Evolutionary conservation across 2,888 invertebrate species (phyloP).

Genomic region (Embidobia sp.): DNA sequence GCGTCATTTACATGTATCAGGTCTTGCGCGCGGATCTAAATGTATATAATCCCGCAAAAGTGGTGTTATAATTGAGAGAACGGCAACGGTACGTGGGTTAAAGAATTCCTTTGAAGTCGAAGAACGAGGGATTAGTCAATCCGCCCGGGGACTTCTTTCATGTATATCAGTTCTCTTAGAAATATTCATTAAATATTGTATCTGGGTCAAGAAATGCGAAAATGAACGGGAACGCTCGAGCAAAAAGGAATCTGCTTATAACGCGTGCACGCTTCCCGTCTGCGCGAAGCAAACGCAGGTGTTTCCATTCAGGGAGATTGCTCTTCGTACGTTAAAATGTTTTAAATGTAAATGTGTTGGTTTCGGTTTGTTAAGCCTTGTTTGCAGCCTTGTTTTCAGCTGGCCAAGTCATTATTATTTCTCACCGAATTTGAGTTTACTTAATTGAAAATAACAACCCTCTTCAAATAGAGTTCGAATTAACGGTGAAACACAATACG

Average conservation of each 20-base stretch:
- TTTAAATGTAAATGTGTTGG: constrained; percentile 21
- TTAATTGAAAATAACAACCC: no score
- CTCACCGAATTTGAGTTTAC: no score
- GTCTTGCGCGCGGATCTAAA: constrained; percentile 26
- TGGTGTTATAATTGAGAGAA: constrained; percentile 51
- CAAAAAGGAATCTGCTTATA: constrained; percentile 41
- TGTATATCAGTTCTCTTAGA: constrained; percentile 47
- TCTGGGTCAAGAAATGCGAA: constrained; percentile 61
- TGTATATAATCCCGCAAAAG: constrained; percentile 37
- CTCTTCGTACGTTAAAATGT: constrained; percentile 12
- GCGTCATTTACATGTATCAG: constrained; percentile 49
- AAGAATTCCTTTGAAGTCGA: constrained; percentile 51
- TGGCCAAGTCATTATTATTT: no score
- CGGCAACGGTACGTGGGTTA: constrained; percentile 35
- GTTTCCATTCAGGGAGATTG: constrained; percentile 37
- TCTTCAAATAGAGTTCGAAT: no score
- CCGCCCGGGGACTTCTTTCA: constrained; percentile 43
- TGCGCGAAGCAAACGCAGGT: constrained; percentile 29
- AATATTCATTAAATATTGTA: constrained; percentile 60
- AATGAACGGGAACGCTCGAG: constrained; percentile 34
- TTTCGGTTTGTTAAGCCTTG: constrained; percentile 2
- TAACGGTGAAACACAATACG: no score
- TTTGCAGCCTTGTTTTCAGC: background rate
- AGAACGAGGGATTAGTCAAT: constrained; percentile 29
- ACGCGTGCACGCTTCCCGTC: constrained; percentile 34